These are phyloP conservation scores for Ornithoptera priamus DNA, from an alignment of 2,888 invertebrate genomes.

Conservation along the genomic window DNA sequence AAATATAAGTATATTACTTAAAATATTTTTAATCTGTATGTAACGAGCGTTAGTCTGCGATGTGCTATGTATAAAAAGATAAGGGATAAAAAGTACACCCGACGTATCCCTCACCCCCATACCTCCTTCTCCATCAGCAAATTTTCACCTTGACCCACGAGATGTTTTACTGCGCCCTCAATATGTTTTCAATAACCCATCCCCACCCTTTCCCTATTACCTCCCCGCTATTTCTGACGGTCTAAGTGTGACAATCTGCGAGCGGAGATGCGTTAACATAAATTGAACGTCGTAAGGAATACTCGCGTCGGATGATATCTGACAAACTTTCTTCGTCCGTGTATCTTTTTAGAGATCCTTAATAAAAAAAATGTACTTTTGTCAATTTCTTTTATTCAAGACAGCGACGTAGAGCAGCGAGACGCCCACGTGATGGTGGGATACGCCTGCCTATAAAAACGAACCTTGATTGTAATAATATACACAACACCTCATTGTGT, in stretches of 20 bases:
- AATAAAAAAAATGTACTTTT: too few species aligned
- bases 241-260: slow-evolving; percentile 23
- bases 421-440: too few species aligned
- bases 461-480: too few species aligned
- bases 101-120: neutral
- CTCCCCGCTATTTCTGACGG: slow-evolving; percentile 27
- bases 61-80: slow-evolving; percentile 7
- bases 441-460: too few species aligned
- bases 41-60: neutral
- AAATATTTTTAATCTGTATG: slow-evolving; percentile 1
- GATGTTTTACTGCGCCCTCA: slow-evolving; percentile 9
- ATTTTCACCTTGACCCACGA: slow-evolving; percentile 18
- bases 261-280: slow-evolving; percentile 21
- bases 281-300: slow-evolving; percentile 20
- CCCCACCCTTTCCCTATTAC: neutral
- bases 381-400: too few species aligned
- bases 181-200: slow-evolving; percentile 26
- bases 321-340: neutral
- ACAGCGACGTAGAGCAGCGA: too few species aligned
- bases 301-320: neutral
- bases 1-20: neutral
- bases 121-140: neutral
- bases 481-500: too few species aligned
- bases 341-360: too few species aligned
- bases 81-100: neutral